These are phyloP conservation scores for Cassiopea xamachana DNA, from an alignment of 30 jellyfish, hydroid and myxozoan genomes.

Conservation along the genomic window DNA sequence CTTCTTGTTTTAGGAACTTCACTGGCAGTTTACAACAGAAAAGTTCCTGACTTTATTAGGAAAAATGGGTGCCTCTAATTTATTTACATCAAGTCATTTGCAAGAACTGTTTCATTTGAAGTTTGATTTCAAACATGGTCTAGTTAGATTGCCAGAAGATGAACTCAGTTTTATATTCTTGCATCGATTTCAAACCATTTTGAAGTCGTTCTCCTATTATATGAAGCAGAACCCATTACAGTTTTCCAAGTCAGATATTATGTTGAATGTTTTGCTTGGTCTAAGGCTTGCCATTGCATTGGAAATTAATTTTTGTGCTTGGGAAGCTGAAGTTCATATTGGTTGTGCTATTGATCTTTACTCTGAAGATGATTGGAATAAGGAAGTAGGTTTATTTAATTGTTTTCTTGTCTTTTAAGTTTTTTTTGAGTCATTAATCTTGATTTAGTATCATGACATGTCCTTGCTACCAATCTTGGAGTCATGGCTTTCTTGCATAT, in stretches of 20 bases:
- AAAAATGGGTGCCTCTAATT: constrained; percentile 20
- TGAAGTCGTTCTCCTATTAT: constrained; percentile 26
- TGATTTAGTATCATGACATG: not conserved
- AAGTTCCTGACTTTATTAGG: not conserved
- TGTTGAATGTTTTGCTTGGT: constrained; percentile 17
- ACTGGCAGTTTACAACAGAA: constrained; percentile 27
- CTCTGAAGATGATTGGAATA: constrained; percentile 52
- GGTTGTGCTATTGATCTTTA: constrained; percentile 55
- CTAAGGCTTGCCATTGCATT: constrained; percentile 43
- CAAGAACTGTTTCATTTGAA: not conserved
- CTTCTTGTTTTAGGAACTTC: constrained; percentile 20
- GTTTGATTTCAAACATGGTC: not conserved
- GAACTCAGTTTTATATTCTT: constrained; percentile 1
- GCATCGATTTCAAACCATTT: constrained; percentile 36
- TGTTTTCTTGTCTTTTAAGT: not conserved
- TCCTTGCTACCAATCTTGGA: not conserved
- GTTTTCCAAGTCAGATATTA: constrained; percentile 5
- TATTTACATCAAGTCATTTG: not conserved
- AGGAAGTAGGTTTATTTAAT: constrained; percentile 22
- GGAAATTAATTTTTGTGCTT: constrained; percentile 36
- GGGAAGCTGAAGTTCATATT: constrained; percentile 65
- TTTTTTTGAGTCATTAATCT: not conserved
- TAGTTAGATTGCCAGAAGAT: not conserved
- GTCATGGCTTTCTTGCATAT: no score
- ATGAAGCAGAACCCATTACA: not conserved